Base-by-base conservation (phyloP, 2,113 vertebrate genomes). In the Lasiurus cinereus region DNA sequence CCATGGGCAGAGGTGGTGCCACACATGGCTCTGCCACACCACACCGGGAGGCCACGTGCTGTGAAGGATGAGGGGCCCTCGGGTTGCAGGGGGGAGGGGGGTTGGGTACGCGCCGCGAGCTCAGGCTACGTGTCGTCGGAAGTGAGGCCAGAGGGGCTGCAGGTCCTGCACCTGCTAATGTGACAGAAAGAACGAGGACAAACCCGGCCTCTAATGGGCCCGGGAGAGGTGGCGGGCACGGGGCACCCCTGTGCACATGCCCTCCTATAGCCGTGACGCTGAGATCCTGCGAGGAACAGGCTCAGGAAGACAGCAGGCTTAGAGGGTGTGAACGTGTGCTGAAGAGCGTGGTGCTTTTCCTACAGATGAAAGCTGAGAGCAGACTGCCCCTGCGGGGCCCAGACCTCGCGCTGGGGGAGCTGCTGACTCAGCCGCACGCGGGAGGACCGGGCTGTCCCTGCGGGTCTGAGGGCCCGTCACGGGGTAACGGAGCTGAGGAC, bases 11-110 rank as follows among this genome's bases (percentile, higher is more conserved):
- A 36, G 33, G 56, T 27, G 27, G 46, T 29, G 31, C 29, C 46
- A 16, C 15, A 16, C 33, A 16, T 6, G 29, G 1, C 6, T 2
- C 46, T 4, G 16, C 27, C 24, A 18, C 5, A 1, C 0, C 24
- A 29, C 56, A 43, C 29, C 0, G 0, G 64, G 27, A 78, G 36
- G 8, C 18, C 62, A 4, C 0, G 29, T 18, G 0, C 11, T 2
- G 3, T 8, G 4, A 52, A 52, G 70, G n/a, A 66, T 5, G 13
- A 6, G 64, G 64, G 64, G 64, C 19, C 22, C 19, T 1, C 52
- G 16, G 52, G 15, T 52, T 18, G 2, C 7, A 19, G 54, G 54
- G 54, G 54, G 52, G 18, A 5, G 16, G 16, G 19, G 54, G 19
- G 54, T 56, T 0, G 54, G 54, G 54, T 56, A 56, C 21, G 19